Evolutionary conservation across 2,888 invertebrate genomes (phyloP), one percentile per base, ranked within the genome.

Genomic region (Amiota mariae): DNA sequence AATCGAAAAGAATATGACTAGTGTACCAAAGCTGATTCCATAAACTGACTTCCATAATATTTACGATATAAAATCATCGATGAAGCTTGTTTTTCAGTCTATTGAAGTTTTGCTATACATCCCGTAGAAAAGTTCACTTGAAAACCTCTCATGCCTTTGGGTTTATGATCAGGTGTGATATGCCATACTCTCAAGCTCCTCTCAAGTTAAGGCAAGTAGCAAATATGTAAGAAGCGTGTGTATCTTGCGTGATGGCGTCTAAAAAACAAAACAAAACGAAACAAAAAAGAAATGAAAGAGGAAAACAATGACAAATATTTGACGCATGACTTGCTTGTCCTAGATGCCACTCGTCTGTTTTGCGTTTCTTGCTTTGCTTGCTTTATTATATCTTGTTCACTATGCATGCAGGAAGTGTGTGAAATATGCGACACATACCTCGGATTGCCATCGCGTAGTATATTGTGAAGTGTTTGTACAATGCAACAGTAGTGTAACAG

Each of bases 291-390:
- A 36, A 36, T 36, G 4, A 36, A 36, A 36, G 6, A 36, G 36
- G 36, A 56, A 73, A 56, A 71, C 64, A 67, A 74, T 81, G 84
- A 84, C 82, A 80, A 82, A 84, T 80, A 82, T 82, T 85, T 85
- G 82, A 82, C 83, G 85, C 81, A 77, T 78, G 78, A 74, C 71
- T 73, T 68, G 51, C 20, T 24, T 47, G 67, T 46, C 67, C 15
- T 48, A 10, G 66, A 49, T 66, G 63, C 46, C 10, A 36, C 54
- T 13, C 63, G 46, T 12, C 59, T 59, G 46, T 36, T 63, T 46
- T 63, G 54, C 24, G 1, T 15, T 48, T 11, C 48, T 48, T 49
- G 66, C 36, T 36, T 36, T 36, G 36, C 36, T 66, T 66, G 66
- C 36, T 66, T 66, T 49, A 49, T 48, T 66, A 18, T 15, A 49